These are phyloP conservation scores for Romanogobio albipinnatus DNA, from an alignment of 2,113 vertebrate genomes.

Conservation along the genomic window DNA sequence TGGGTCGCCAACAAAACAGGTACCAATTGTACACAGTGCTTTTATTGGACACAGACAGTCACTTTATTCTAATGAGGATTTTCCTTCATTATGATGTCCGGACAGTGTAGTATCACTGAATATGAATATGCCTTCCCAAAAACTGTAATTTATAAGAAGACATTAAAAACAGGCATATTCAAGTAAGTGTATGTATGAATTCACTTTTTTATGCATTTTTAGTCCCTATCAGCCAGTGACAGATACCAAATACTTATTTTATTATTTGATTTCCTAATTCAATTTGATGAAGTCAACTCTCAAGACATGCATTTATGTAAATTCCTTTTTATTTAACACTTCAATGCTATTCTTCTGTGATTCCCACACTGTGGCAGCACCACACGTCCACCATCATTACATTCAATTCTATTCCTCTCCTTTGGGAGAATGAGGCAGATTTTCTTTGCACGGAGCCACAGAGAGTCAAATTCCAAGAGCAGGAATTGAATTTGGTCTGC, in stretches of 20 bases:
- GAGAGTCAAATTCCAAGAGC: constrained; percentile 31
- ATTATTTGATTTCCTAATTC: not conserved
- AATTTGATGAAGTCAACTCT: not conserved
- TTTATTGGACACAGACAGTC: not conserved
- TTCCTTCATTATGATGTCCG: not conserved
- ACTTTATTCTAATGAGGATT: not conserved
- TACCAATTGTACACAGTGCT: constrained; percentile 60
- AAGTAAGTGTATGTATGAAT: too few species aligned
- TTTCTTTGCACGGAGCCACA: not conserved
- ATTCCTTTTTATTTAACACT: not conserved
- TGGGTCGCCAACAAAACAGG: constrained; percentile 98
- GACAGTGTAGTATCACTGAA: not conserved
- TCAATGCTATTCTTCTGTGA: not conserved
- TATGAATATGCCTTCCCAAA: not conserved
- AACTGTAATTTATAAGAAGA: not conserved
- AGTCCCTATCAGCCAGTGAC: not conserved
- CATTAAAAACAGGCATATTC: not conserved
- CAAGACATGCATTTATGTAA: not conserved
- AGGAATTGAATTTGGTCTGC: not conserved
- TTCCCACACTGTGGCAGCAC: not conserved
- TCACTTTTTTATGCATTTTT: not conserved
- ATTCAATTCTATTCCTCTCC: constrained; percentile 29
- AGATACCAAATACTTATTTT: not conserved
- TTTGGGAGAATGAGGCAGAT: not conserved
- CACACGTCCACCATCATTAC: constrained; percentile 33